Percentiles rank a stretch among this genome's conserved stretches.
phyloP scores from a whole-genome alignment of 1,140 invertebrate genomes.

The Caenorhabditis tropicalis region DNA sequence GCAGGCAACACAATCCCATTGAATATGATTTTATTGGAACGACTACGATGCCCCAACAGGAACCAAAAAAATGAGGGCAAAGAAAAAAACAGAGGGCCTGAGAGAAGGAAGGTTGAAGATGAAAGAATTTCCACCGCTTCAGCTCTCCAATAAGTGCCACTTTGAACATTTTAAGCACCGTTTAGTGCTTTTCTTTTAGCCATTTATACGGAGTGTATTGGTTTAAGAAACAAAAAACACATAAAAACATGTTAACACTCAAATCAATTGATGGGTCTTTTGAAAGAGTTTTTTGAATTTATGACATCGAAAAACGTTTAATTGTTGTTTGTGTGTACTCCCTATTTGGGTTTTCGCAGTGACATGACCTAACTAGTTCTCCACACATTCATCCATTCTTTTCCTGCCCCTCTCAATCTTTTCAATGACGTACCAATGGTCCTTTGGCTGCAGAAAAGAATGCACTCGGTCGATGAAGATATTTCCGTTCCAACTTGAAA shows the following conservation, averaged over 20 bases:
- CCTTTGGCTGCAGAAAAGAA: constrained; percentile 66
- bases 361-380: neutral
- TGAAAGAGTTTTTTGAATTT: neutral
- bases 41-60: constrained; percentile 8
- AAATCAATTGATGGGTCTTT: neutral
- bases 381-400: neutral
- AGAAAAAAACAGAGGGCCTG: neutral
- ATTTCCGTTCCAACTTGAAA: constrained; percentile 53
- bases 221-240: constrained; percentile 18
- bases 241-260: neutral
- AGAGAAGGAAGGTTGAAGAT: neutral
- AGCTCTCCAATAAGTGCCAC: constrained; percentile 36
- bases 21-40: constrained; percentile 44
- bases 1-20: constrained; percentile 31
- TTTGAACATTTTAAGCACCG: constrained; percentile 42
- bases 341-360: too few relatives aligned
- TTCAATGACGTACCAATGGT: constrained; percentile 38
- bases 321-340: too few relatives aligned
- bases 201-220: constrained; percentile 11
- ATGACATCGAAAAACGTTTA: neutral
- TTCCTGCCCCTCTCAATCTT: neutral
- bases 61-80: neutral
- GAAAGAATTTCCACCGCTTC: constrained; percentile 43
- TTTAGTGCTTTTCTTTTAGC: constrained; percentile 34
- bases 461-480: constrained; percentile 62